Evolutionary conservation across 2,888 invertebrate genomes (phyloP), one percentile per base, ranked within the genome.

Genomic region (Pheosia tremula): DNA sequence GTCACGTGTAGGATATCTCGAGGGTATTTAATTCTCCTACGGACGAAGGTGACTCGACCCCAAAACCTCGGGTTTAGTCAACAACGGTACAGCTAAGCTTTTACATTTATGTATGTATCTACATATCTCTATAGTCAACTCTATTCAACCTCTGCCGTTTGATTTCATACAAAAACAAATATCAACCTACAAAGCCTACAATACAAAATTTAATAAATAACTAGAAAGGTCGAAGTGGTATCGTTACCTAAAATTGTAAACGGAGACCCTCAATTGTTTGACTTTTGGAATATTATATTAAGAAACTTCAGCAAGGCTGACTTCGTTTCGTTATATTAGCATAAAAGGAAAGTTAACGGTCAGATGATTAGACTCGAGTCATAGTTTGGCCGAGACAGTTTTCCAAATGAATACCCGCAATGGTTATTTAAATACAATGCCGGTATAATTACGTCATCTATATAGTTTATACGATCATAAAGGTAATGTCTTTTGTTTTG

Each of bases 271-370:
- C 70, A 56, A 80, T 77, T 80, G 82, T 83, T 84, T 85, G 82
- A 84, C 78, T 86, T 84, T 78, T 69, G 68, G 75, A 81, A 80
- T 83, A 84, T 84, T 82, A 85, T 84, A 87, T 86, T 85, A 85
- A 82, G 80, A 83, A 87, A 87, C 83, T 86, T 87, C 68, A 64
- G 68, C 71, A 67, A 68, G 59, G 58, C 62, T 61, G 66, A 69
- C 66, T 75, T 77, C 71, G 69, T 81, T 84, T 83, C 78, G 80
- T 79, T 77, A 78, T 81, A 85, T 86, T 86, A 83, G 71, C 85
- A 83, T 86, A 79, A 82, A 83, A 80, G 75, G 76, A 81, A 86
- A 86, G 82, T 85, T 82, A 73, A 75, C 76, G 77, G 80, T 80
- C 80, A 74, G 64, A 78, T 79, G 67, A 83, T 81, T 75, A 70